A percentile compares a stretch with the other conserved stretches of the same genome.
Evolutionary conservation across 2,888 invertebrate species (phyloP).

Genomic region (Rosalia funebris): DNA sequence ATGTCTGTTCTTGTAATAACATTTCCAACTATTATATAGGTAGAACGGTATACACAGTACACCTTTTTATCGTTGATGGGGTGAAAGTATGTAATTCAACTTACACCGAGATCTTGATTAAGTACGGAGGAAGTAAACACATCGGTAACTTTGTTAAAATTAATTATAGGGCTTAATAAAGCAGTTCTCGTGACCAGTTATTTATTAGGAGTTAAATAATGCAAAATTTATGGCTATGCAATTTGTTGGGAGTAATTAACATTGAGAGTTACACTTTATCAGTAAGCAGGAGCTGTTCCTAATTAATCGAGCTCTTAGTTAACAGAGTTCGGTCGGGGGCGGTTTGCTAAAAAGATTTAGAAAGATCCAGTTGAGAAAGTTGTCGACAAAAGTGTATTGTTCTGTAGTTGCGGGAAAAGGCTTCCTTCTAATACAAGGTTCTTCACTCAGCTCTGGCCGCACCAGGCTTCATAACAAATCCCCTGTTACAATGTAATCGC

Average conservation of each 20-base stretch:
- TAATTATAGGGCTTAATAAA: slow-evolving; percentile 33
- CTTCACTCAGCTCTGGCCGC: slow-evolving; percentile 56
- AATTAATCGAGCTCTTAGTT: slow-evolving; percentile 50
- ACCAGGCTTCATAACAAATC: slow-evolving; percentile 48
- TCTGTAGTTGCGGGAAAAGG: slow-evolving; percentile 57
- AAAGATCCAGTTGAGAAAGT: slow-evolving; percentile 49
- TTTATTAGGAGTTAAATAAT: slow-evolving; percentile 31
- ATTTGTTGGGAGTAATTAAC: slow-evolving; percentile 59
- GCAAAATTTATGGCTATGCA: slow-evolving; percentile 54
- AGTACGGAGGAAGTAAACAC: neutral
- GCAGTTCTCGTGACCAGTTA: slow-evolving; percentile 24
- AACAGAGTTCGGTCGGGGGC: slow-evolving; percentile 31
- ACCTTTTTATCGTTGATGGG: no score
- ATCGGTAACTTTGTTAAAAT: slow-evolving; percentile 10
- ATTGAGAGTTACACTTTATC: slow-evolving; percentile 53
- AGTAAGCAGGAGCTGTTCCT: slow-evolving; percentile 47
- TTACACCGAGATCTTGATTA: neutral
- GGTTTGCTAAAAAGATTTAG: slow-evolving; percentile 44
- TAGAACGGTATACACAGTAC: no score
- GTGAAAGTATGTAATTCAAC: neutral
- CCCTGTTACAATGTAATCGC: slow-evolving; percentile 45
- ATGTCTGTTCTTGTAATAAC: no score
- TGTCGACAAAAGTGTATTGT: slow-evolving; percentile 63
- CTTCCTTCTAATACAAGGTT: slow-evolving; percentile 55
- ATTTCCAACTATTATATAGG: no score